Evolutionary conservation across 2,113 vertebrate genomes (phyloP).

Genomic region (Apodemus speciosus): DNA sequence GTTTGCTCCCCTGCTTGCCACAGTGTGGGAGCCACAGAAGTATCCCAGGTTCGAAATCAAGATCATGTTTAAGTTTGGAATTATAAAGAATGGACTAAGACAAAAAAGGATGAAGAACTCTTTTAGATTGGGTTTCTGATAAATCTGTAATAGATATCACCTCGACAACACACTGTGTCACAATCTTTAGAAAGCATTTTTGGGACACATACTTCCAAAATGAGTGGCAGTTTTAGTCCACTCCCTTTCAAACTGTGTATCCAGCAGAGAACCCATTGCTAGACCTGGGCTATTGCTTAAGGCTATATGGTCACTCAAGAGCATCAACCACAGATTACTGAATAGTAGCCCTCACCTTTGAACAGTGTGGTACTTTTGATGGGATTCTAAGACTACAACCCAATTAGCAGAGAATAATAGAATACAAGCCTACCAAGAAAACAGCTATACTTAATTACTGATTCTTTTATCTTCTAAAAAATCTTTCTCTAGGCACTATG

Average conservation of each 20-base stretch:
- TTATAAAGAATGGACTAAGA: not conserved
- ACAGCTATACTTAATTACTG: not conserved
- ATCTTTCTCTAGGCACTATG: not conserved
- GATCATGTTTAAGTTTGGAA: not conserved
- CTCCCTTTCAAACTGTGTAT: not conserved
- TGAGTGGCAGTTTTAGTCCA: not conserved
- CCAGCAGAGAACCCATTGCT: not conserved
- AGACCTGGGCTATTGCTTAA: not conserved
- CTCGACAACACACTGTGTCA: not conserved
- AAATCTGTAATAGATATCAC: not conserved
- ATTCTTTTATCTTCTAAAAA: not conserved
- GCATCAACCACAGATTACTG: not conserved
- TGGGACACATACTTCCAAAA: not conserved
- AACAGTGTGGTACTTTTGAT: not conserved
- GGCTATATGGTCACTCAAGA: not conserved
- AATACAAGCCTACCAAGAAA: not conserved
- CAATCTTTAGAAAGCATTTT: not conserved
- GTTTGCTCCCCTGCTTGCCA: not conserved
- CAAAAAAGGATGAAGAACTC: not conserved
- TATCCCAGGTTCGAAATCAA: not conserved
- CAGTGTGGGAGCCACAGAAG: not conserved
- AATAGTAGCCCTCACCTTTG: not conserved
- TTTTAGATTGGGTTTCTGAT: not conserved
- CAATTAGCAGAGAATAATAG: not conserved
- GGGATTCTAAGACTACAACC: not conserved